Base-by-base conservation (phyloP, 53 echinoderm and acorn worm species). In the Luidia sarsii region DNA sequence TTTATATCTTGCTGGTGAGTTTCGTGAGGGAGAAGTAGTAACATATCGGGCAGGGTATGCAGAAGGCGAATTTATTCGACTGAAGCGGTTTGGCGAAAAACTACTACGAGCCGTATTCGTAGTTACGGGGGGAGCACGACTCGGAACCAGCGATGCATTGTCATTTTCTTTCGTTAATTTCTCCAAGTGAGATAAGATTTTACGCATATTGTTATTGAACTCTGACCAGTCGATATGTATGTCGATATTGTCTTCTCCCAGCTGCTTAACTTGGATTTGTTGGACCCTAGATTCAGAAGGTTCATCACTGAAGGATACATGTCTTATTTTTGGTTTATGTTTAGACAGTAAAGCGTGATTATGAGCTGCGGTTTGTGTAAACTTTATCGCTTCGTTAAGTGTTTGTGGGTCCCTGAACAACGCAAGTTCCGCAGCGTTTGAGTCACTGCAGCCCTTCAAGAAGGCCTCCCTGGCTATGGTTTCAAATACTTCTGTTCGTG, bases 381-480 rank as follows among this genome's bases (percentile, higher is more conserved):
- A 46, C 27, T 57, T 27, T 4, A 57, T 30, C 2, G 59, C 59
- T 4, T 57, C 7, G 59, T 57, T 57, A 3, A 57, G 59, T 29
- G 59, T 57, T 7, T 63, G 33, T 8, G 15, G 25, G 30, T 29
- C 46, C 15, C 46, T 8, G 15, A 46, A 46, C 8, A 46, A 21
- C 53, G 53, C 23, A 21, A 45, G 48, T 34, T 48, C 48, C 18
- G 68, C 68, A 14, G 68, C 68, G 29, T 28, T 18, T 11, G 30
- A 48, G 30, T 68, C 32, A 29, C 18, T 28, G n/a, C 48, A 68
- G 4, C 48, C 50, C 20, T 49, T 49, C 3, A 68, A 29, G 3
- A 70, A 50, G n/a, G 33, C 50, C n/a, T 70, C 70, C 51, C 70
- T 70, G 33, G 50, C 50, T 39, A 70, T 3, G 1, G 70, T 70